These are phyloP conservation scores for Endomychus coccineus DNA, from an alignment of 2,888 invertebrate genomes.

Conservation along the genomic window DNA sequence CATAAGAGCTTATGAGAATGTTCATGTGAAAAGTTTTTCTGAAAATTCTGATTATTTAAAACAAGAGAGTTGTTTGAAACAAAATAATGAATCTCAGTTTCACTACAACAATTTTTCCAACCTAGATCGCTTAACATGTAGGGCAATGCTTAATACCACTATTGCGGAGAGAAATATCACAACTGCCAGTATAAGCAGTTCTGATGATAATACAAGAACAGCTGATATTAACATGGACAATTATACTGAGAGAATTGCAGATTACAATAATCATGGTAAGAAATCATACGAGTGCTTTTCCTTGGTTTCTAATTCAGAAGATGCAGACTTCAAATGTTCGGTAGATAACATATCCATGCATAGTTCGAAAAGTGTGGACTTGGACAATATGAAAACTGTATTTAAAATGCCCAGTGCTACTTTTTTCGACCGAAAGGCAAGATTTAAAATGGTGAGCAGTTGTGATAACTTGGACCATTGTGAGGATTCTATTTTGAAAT, in stretches of 20 bases:
- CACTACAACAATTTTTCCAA: slow-evolving; percentile 20
- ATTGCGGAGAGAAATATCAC: slow-evolving; percentile 19
- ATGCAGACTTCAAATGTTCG: slow-evolving; percentile 34
- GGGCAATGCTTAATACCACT: slow-evolving; percentile 59
- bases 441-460: slow-evolving; percentile 34
- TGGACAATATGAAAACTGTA: slow-evolving; percentile 30
- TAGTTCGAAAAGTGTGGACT: slow-evolving; percentile 53
- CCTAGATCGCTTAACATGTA: slow-evolving; percentile 50
- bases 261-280: slow-evolving; percentile 23
- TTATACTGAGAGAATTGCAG: slow-evolving; percentile 18
- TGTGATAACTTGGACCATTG: slow-evolving; percentile 36
- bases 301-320: slow-evolving; percentile 25
- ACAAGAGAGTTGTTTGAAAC: slow-evolving; percentile 21
- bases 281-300: slow-evolving; percentile 30
- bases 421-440: slow-evolving; percentile 32
- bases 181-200: slow-evolving; percentile 22
- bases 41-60: slow-evolving; percentile 13
- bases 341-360: slow-evolving; percentile 53
- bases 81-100: slow-evolving; percentile 24
- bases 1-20: slow-evolving; percentile 35
- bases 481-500: slow-evolving; percentile 37
- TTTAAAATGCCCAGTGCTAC: slow-evolving; percentile 37
- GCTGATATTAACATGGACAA: slow-evolving; percentile 23
- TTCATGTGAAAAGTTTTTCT: slow-evolving; percentile 25
- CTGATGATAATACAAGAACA: slow-evolving; percentile 31